A percentile compares a stretch with the other conserved stretches of the same genome.
Evolutionary conservation across 2,113 vertebrate species (phyloP).

Genomic region (Cyprinodon tularosa): DNA sequence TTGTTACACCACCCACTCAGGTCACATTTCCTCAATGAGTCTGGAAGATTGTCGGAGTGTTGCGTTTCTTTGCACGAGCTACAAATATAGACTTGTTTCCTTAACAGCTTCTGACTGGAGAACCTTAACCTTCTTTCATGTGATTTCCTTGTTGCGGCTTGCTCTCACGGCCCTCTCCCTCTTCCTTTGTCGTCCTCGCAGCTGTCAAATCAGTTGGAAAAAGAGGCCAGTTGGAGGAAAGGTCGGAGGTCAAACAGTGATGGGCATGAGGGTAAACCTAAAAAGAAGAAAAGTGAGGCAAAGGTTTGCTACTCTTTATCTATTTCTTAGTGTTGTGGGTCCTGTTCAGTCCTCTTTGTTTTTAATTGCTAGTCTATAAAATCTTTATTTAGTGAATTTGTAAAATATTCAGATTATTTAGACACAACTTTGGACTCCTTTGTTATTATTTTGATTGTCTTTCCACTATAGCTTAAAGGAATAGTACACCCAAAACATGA

Average conservation of each 20-base stretch:
- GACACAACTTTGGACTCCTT: too few species aligned
- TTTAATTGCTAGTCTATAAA: neutral
- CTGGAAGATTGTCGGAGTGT: neutral
- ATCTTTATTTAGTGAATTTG: too few species aligned
- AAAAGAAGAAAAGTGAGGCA: constrained; percentile 88
- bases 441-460: neutral
- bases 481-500: too few species aligned
- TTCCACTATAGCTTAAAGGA: neutral
- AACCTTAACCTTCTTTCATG: constrained; percentile 45
- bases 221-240: constrained; percentile 90
- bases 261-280: constrained; percentile 94
- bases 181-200: constrained; percentile 76
- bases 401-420: too few species aligned
- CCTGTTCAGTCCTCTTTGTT: neutral
- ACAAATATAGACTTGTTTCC: constrained; percentile 31
- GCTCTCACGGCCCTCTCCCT: constrained; percentile 52
- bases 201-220: constrained; percentile 81
- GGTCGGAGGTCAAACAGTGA: constrained; percentile 94
- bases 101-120: constrained; percentile 23
- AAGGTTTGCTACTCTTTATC: constrained; percentile 70
- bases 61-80: constrained; percentile 32
- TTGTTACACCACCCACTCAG: constrained; percentile 20
- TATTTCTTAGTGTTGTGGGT: neutral
- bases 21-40: constrained; percentile 1
- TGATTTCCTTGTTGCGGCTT: constrained; percentile 39